phyloP scores from a whole-genome alignment of 2,113 vertebrate species.

The Galemys pyrenaicus region DNA sequence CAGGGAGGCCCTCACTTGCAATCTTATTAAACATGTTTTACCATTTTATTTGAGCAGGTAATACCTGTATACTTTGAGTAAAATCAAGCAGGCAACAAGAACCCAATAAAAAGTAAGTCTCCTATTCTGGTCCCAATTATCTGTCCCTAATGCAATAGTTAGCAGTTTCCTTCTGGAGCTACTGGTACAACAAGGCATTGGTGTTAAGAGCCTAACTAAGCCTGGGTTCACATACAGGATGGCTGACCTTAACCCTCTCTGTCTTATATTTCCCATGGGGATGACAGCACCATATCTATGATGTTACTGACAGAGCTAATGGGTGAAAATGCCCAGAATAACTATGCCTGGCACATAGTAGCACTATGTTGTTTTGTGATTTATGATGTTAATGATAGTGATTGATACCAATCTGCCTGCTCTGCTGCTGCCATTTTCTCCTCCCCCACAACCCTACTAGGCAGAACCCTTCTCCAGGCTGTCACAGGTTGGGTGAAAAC shows the following conservation, averaged over 20 bases:
- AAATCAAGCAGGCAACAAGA: not conserved
- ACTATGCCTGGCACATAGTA: not conserved
- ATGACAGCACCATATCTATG: too few relatives aligned
- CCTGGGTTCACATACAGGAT: not conserved
- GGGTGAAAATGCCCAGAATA: not conserved
- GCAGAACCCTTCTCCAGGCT: not conserved
- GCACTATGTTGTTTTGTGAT: not conserved
- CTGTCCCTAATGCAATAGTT: not conserved
- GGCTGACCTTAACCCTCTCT: not conserved
- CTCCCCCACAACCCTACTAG: not conserved
- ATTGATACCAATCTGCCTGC: not conserved
- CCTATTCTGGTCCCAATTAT: not conserved
- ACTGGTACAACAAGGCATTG: not conserved
- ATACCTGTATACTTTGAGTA: not conserved
- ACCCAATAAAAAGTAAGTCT: not conserved
- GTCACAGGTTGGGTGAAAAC: not conserved
- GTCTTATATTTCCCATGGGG: not conserved
- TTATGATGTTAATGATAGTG: not conserved
- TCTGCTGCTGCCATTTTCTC: not conserved
- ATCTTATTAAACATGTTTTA: not conserved
- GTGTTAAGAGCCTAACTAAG: not conserved
- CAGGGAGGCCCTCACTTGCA: too few relatives aligned
- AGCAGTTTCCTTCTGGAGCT: not conserved
- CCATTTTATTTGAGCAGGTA: not conserved
- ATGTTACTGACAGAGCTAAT: not conserved